A percentile compares a stretch with the other conserved stretches of the same genome.
These are phyloP conservation scores for Hirudo medicinalis DNA, from an alignment of 1,140 invertebrate genomes.

Conservation along the genomic window DNA sequence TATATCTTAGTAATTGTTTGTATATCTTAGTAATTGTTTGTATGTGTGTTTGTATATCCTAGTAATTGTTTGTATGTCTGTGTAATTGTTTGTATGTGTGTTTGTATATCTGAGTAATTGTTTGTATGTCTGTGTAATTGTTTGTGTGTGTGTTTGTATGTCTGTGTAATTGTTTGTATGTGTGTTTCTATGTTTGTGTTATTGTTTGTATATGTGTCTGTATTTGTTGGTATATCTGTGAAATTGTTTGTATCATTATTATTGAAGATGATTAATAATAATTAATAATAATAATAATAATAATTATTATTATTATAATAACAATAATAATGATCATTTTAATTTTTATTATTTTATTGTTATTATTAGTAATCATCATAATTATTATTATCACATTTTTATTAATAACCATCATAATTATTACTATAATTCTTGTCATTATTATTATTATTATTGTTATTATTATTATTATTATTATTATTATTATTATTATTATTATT, in stretches of 20 bases:
- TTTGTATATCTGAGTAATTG: conserved; percentile 5
- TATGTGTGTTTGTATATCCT: too few species aligned
- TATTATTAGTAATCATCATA: too few species aligned
- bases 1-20: too few species aligned
- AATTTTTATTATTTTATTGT: neutral
- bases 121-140: neutral
- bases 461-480: too few species aligned
- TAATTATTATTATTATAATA: too few species aligned
- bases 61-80: neutral
- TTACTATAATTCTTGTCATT: too few species aligned
- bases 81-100: neutral
- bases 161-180: conserved; percentile 12
- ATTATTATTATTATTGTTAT: neutral
- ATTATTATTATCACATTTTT: too few species aligned
- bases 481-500: too few species aligned
- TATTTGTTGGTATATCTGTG: neutral
- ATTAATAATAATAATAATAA: too few species aligned
- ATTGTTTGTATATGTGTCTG: neutral
- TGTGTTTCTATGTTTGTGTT: conserved; percentile 1
- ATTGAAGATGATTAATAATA: neutral
- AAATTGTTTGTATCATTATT: neutral
- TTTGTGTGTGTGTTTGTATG: neutral
- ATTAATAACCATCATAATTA: neutral
- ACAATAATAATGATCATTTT: too few species aligned
- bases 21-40: neutral